Base-by-base conservation (phyloP, 2,888 invertebrate genomes). In the Tachina fera region DNA sequence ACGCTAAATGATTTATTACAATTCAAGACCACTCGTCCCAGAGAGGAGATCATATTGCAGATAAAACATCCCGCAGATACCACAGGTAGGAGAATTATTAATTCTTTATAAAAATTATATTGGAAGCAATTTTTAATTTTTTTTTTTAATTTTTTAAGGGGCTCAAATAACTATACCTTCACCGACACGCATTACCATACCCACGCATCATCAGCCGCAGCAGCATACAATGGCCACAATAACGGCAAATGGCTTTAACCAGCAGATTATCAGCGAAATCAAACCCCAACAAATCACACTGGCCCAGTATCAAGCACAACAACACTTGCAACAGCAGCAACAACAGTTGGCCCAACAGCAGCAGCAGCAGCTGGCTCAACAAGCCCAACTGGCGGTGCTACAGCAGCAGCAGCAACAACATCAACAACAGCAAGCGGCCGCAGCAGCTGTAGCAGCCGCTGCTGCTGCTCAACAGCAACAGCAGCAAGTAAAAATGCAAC, bases 21-120 rank as follows among this genome's bases (percentile, higher is more conserved):
- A 77, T 92, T 92, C 43, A 92, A 92, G 86, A 87, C 90, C 10
- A 77, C 91, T 58, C 89, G 92, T 2, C 92, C 91, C 1, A 89
- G 91, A 8, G 92, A 92, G 10, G 92, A 92, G 87, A 91, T 92
- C 43, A 92, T 92, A 16, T 87, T 92, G 58, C 92, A 92, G 70
- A 91, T 92, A 70, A 92, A 92, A 87, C 92, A 92, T 88, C 91
- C 91, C 10, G 43, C 90, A 9, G 91, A 91, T 87, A 86, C 89
- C 0, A 89, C 90, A 76, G 89, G 92, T 89, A 85, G 60, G 76
- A 31, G 0, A 19, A 41, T 22, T n/a, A n/a, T 58, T 49, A 51
- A 56, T 74, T 65, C 49, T 10, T 39, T 58, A 31, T 31, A 31
- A 31, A 5, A 31, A 31, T 31, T 6, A 31, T 31, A 6, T 31